Base-by-base conservation (phyloP, 1,140 invertebrate genomes). In the Linepithema humile region DNA sequence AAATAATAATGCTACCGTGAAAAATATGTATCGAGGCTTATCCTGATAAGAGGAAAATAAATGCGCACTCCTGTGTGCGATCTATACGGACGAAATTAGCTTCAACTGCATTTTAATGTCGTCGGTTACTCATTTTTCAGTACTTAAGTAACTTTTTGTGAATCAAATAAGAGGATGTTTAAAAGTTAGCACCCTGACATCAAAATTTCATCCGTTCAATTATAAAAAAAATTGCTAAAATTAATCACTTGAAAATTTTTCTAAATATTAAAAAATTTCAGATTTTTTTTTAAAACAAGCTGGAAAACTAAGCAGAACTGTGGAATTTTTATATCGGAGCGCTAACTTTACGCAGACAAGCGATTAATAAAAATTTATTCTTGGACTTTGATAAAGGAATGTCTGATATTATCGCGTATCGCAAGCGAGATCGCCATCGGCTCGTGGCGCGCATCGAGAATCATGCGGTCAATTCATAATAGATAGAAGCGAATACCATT, bases 1-100 rank as follows among this genome's bases (percentile, higher is more conserved):
- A 69, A 84, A 74, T 85, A 85, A 64, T 35, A 43, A 7, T 0
- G 17, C 29, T 53, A 65, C 20, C 26, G 45, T 9, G 69, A 15
- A 55, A 38, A 17, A 29, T 9, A 43, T 15, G 20, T 32, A 43
- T 82, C 23, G 38, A 38, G 59, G 40, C 29, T 70, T 17, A 45
- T 53, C 72, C 23, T 20, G 60, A 62, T 70, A 48, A 38, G 9
- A 12, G 26, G 40, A 3, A 59, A 60, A 57, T n/a, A 72, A 73
- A 70, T 69, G 26, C 10, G 53, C 32, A 15, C 38, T 35, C 32
- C 29, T 9, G 17, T 15, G 53, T 12, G 12, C 4, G 60, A 38
- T 6, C 12, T 7, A 38, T 12, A 17, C 35, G 20, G 4, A 17
- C 53, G 12, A 70, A 70, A 50, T 70, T 32, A 50, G 10, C 32